A percentile compares a stretch with the other conserved stretches of the same genome.
phyloP scores from a whole-genome alignment of 2,888 invertebrate genomes.

The Cylindroiulus punctatus region DNA sequence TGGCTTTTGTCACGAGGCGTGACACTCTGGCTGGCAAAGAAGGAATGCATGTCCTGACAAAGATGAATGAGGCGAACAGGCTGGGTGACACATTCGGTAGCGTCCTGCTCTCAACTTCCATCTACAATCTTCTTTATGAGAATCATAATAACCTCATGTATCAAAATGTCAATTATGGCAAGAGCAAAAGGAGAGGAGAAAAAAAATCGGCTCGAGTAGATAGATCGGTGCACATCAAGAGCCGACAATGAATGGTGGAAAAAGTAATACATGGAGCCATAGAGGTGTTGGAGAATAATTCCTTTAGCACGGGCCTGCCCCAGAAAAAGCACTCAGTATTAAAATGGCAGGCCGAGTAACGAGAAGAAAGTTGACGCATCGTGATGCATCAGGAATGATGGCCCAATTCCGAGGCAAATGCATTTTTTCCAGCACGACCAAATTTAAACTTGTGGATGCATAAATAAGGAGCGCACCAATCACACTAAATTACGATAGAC shows the following conservation, averaged over 20 bases:
- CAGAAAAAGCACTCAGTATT: constrained; percentile 40
- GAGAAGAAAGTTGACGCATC: constrained; percentile 36
- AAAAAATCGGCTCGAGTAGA: neutral
- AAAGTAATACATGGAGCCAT: constrained; percentile 38
- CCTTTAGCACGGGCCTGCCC: constrained; percentile 35
- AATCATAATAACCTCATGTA: constrained; percentile 57
- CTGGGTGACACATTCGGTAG: constrained; percentile 55
- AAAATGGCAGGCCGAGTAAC: constrained; percentile 43
- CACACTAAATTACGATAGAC: constrained; percentile 43
- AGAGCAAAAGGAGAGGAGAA: constrained; percentile 48
- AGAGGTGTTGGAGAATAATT: constrained; percentile 8
- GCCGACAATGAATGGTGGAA: constrained; percentile 1
- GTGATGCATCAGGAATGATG: constrained; percentile 42
- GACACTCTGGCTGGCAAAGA: constrained; percentile 55
- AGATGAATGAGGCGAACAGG: constrained; percentile 56
- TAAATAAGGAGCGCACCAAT: constrained; percentile 39
- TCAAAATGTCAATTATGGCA: constrained; percentile 56
- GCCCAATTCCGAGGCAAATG: constrained; percentile 43
- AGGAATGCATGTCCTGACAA: constrained; percentile 54
- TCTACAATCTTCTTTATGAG: constrained; percentile 56
- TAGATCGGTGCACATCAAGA: constrained; percentile 18
- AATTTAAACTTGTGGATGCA: constrained; percentile 44
- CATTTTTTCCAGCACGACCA: constrained; percentile 30
- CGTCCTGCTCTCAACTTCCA: constrained; percentile 54
- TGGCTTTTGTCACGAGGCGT: constrained; percentile 57